Percentiles rank a stretch among this genome's conserved stretches.
Conservation (phyloP, 2,113 vertebrate species). For the Strix uralensis region DNA sequence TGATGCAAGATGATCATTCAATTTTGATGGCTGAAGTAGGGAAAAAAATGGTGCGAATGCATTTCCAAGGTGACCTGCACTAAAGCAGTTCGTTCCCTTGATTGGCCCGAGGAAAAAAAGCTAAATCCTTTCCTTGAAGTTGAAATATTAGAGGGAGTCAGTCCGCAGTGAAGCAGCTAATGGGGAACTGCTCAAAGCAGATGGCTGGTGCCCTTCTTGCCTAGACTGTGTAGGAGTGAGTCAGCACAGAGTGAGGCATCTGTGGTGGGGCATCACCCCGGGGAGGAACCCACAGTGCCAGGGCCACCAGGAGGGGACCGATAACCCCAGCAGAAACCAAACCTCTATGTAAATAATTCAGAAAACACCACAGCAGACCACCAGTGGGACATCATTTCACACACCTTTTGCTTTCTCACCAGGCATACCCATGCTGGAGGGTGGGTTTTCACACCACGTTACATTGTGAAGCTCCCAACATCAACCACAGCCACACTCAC, state of each 20-base stretch:
- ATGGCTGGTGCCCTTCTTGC: neutral
- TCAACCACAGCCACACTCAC: neutral
- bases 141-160: neutral
- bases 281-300: neutral
- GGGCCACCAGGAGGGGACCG: neutral
- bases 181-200: neutral
- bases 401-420: neutral
- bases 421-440: accelerated
- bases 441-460: neutral
- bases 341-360: neutral
- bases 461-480: neutral
- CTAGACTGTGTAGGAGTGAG: neutral
- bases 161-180: neutral
- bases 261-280: neutral
- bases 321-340: neutral
- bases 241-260: neutral
- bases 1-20: neutral
- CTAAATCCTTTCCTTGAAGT: neutral
- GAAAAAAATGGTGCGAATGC: neutral
- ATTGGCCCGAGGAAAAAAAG: neutral
- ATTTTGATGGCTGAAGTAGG: neutral
- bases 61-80: neutral
- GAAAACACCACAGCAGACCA: neutral
- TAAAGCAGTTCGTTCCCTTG: neutral
- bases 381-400: neutral